Evolutionary conservation across 2,113 vertebrate species (phyloP).

Genomic region (Spea multiplicata): DNA sequence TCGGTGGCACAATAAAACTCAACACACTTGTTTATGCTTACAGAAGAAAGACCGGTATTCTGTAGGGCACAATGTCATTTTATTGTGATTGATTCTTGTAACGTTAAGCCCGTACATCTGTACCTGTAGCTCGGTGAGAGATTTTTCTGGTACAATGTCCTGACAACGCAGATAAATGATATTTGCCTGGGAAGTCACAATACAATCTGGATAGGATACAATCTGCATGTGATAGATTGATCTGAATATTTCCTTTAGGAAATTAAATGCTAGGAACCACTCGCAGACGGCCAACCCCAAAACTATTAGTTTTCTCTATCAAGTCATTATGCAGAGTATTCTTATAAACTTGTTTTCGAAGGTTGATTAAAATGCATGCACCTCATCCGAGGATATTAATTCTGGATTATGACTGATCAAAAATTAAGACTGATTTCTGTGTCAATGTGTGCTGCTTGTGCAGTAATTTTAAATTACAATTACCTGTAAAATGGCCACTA

Average conservation of each 20-base stretch:
- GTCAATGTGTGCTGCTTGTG: slow-evolving; percentile 2
- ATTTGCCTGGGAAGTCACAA: slow-evolving; percentile 24
- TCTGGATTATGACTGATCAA: slow-evolving; percentile 6
- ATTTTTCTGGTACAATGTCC: neutral
- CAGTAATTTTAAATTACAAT: neutral
- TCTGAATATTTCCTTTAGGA: slow-evolving; percentile 17
- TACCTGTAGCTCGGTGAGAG: slow-evolving; percentile 15
- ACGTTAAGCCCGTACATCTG: neutral
- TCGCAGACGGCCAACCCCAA: neutral
- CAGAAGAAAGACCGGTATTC: neutral
- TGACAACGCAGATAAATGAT: slow-evolving; percentile 31
- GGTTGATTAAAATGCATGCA: neutral
- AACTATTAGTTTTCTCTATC: neutral
- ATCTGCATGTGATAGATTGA: slow-evolving; percentile 27
- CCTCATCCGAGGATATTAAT: slow-evolving; percentile 27
- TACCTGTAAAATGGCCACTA: too few relatives aligned
- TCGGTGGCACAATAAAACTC: neutral
- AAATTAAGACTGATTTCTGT: slow-evolving; percentile 31
- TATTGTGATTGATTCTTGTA: slow-evolving; percentile 30
- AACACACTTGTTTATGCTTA: neutral
- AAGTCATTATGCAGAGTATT: slow-evolving; percentile 7
- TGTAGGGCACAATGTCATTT: neutral
- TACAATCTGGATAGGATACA: slow-evolving; percentile 13
- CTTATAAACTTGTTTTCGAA: neutral
- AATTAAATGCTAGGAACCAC: neutral